Conservation (phyloP, 2,797 vertebrate genomes). For the Apogon talboti region DNA sequence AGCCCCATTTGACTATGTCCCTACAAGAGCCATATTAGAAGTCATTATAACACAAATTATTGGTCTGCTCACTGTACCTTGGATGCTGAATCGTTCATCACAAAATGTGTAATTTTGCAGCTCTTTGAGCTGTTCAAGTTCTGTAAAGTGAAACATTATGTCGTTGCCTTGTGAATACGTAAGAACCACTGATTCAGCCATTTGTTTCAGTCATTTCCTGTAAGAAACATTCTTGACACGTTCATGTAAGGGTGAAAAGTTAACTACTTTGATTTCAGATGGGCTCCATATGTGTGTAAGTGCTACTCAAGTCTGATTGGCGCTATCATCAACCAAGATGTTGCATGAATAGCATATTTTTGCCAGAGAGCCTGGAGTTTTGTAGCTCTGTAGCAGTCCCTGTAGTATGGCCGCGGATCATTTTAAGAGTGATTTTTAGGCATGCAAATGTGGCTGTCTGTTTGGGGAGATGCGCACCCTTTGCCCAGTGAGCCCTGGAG, state of each 20-base stretch:
- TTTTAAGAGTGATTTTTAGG: constrained; percentile 78
- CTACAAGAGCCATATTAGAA: constrained; percentile 56
- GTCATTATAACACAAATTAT: constrained; percentile 58
- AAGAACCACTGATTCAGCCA: constrained; percentile 40
- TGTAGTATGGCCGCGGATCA: constrained; percentile 66
- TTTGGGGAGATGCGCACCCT: constrained; percentile 67
- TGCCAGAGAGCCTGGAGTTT: constrained; percentile 39
- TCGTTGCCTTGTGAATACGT: constrained; percentile 35
- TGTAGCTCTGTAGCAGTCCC: constrained; percentile 40
- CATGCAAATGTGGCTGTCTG: constrained; percentile 80
- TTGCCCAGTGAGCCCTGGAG: constrained; percentile 67
- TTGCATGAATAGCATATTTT: constrained; percentile 43
- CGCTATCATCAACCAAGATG: constrained; percentile 35
- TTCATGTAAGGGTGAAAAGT: constrained; percentile 24
- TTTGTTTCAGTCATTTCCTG: constrained; percentile 40
- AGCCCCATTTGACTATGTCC: constrained; percentile 43
- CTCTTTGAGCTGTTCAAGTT: constrained; percentile 49
- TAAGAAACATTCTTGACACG: constrained; percentile 28
- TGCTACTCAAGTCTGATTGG: constrained; percentile 40
- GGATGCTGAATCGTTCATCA: constrained; percentile 66
- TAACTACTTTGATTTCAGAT: constrained; percentile 43
- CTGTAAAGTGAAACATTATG: constrained; percentile 34
- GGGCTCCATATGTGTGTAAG: constrained; percentile 38
- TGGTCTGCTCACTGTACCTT: constrained; percentile 49
- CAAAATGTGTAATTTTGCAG: constrained; percentile 46